These are phyloP conservation scores for Asobara japonica DNA, from an alignment of 1,140 invertebrate species.

Conservation along the genomic window DNA sequence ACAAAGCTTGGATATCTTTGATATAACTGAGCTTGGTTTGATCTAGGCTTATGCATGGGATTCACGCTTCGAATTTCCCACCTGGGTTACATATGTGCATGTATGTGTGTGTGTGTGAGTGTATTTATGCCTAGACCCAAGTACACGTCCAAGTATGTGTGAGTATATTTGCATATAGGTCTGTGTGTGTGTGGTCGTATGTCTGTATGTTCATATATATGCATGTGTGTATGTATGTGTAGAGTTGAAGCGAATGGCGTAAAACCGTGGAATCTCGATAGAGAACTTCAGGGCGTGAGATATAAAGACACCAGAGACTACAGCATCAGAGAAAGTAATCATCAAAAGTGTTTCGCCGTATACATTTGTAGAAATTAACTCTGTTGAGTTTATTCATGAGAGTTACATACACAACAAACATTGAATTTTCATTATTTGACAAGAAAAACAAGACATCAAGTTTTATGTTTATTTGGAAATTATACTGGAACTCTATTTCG, in stretches of 20 bases:
- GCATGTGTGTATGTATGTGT: neutral
- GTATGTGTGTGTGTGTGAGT: no score
- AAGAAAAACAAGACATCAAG: neutral
- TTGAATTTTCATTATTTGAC: neutral
- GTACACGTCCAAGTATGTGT: no score
- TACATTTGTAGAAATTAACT: constrained; percentile 13
- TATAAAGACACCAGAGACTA: constrained; percentile 4
- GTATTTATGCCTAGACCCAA: no score
- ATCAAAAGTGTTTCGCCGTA: constrained; percentile 9
- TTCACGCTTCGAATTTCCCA: no score
- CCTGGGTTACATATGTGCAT: no score
- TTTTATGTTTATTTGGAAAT: neutral
- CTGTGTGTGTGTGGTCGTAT: no score
- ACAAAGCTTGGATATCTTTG: no score
- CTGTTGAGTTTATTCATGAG: neutral
- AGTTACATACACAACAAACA: neutral
- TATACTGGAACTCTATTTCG: neutral
- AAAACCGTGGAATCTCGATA: neutral
- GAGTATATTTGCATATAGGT: no score
- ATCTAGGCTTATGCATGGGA: no score
- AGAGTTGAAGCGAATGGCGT: neutral
- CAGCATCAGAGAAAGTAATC: constrained; percentile 9
- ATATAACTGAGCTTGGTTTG: no score
- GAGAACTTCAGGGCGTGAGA: neutral
- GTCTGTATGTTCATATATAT: no score